Conservation (phyloP, 2,113 vertebrate species). For the Enhydra lutris region DNA sequence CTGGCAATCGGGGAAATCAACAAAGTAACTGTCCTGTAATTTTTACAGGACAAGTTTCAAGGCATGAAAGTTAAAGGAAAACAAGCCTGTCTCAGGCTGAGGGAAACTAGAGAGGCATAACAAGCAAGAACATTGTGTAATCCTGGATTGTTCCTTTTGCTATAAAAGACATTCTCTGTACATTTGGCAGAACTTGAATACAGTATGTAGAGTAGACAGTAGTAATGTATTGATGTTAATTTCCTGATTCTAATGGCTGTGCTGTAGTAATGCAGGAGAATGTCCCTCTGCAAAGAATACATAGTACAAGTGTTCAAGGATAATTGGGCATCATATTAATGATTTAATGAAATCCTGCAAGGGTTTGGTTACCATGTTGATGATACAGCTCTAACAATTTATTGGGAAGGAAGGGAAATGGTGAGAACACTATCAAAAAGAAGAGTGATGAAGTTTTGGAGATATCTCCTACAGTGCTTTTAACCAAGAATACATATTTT, state of each 20-base stretch:
- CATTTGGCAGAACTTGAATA: background rate
- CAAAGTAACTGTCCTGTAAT: background rate
- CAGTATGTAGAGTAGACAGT: background rate
- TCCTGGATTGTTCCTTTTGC: background rate
- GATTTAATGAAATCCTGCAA: background rate
- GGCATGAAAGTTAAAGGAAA: background rate
- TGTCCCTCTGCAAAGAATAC: background rate
- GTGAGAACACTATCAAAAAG: background rate
- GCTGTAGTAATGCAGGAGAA: background rate
- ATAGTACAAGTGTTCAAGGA: background rate
- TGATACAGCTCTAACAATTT: background rate
- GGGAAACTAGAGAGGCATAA: background rate
- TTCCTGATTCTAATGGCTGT: background rate
- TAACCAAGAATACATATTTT: background rate
- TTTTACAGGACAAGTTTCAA: background rate
- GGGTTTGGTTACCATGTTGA: background rate
- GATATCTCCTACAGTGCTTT: background rate
- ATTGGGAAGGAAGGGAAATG: background rate
- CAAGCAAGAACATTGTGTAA: too few species aligned
- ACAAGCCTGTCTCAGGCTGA: background rate
- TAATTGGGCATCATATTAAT: background rate
- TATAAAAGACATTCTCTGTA: background rate
- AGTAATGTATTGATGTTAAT: rapidly evolving
- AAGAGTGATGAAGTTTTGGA: background rate
- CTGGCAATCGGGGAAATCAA: background rate